phyloP scores from a whole-genome alignment of 2,797 vertebrate species.

The Odontamblyopus rebecca region DNA sequence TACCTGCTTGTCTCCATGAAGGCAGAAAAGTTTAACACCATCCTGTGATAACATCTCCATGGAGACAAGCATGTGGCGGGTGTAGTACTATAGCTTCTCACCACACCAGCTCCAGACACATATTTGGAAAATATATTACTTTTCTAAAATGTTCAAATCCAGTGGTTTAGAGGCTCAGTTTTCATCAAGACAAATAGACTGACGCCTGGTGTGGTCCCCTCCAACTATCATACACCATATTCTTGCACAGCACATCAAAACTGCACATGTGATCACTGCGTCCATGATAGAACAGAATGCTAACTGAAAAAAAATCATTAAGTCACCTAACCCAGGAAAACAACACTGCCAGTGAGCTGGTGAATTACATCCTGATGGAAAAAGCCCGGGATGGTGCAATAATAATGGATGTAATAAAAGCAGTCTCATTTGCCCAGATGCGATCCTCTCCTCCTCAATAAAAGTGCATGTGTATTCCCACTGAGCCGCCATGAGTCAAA shows the following conservation, averaged over 20 bases:
- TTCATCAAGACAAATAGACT: background rate
- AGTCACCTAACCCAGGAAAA: background rate
- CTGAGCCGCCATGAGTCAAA: slow-evolving; percentile 53
- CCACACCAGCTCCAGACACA: background rate
- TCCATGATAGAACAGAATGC: background rate
- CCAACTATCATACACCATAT: background rate
- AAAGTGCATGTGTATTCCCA: slow-evolving; percentile 36
- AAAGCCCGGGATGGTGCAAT: slow-evolving; percentile 34
- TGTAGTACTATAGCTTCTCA: background rate
- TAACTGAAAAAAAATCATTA: background rate
- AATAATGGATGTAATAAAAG: slow-evolving; percentile 67
- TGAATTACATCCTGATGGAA: slow-evolving; percentile 51
- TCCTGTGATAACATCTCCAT: too few relatives aligned
- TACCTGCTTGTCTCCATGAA: too few relatives aligned
- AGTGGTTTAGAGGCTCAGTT: background rate
- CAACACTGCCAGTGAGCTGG: slow-evolving; percentile 19
- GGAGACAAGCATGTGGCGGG: too few relatives aligned
- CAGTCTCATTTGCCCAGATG: slow-evolving; percentile 55
- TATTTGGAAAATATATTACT: background rate
- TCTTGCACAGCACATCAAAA: background rate
- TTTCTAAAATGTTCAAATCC: background rate
- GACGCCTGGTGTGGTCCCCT: background rate
- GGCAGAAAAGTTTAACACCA: too few relatives aligned
- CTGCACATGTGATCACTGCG: background rate
- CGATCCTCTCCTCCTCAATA: slow-evolving; percentile 55